Evolutionary conservation across 2,888 invertebrate genomes (phyloP), one percentile per base, ranked within the genome.

Genomic region (Drosophila testacea): DNA sequence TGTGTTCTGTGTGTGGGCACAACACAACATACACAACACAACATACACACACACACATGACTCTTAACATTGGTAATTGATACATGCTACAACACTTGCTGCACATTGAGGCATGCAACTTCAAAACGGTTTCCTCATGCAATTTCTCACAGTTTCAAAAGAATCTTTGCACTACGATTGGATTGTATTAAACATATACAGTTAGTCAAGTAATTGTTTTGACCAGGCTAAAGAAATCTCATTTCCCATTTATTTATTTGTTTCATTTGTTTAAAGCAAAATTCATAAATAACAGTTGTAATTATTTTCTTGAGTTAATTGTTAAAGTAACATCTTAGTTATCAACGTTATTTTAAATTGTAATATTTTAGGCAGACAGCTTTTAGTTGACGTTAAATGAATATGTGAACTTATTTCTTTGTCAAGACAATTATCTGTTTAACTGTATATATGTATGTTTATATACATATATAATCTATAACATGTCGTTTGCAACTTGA

Each of bases 401-500:
- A 7, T n/a, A 7, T 28, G 30, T 46, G 28, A 6, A 46, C n/a
- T n/a, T 46, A 2, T 28, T 6, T 1, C 10, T 13, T 32, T 32
- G 32, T 47, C 5, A 10, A 16, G 1, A 32, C 5, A 16, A 32
- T 13, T 48, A 27, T 16, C 10, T 32, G 47, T 13, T 13, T 47
- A 47, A 47, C 32, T 48, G 36, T 50, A 22, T n/a, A 28, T 27
- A 11, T n/a, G 2, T 11, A 27, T 6, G 9, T 11, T 2, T 46
- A 28, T 46, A 46, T 28, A 11, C 11, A 54, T n/a, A 34, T 44
- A 46, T 44, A 38, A 46, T 36, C 44, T 39, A 36, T 46, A 46
- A 61, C 50, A 61, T 55, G 55, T 57, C 48, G 57, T 30, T 28
- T 30, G 51, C 52, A 44, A 36, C 42, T 60, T 65, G 51, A 44